phyloP scores from a whole-genome alignment of 2,113 vertebrate genomes.

The Hypanus sabinus region DNA sequence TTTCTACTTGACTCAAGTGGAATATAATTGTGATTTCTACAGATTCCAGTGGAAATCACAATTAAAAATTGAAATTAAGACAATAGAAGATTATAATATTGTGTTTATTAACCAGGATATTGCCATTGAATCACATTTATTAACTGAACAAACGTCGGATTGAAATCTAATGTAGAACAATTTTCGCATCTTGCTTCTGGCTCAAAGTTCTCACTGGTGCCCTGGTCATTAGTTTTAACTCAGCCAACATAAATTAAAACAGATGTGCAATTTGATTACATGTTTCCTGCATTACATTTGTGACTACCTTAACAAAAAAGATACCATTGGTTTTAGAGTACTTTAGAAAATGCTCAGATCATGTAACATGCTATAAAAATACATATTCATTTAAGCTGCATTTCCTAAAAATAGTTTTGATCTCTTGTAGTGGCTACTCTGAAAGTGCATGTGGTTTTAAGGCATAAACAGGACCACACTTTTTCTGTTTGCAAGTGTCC shows the following conservation, averaged over 20 bases:
- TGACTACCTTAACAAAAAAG: neutral
- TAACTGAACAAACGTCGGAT: neutral
- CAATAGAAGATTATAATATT: neutral
- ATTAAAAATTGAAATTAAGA: neutral
- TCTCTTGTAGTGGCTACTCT: neutral
- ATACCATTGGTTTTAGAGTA: neutral
- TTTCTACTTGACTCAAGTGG: too few relatives aligned
- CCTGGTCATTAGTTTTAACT: neutral
- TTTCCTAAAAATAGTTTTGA: neutral
- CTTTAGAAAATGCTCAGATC: neutral
- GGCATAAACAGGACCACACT: neutral
- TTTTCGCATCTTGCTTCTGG: too few relatives aligned
- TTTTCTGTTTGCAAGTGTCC: neutral
- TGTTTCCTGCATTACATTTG: neutral
- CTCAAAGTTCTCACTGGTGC: neutral
- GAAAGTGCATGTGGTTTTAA: neutral
- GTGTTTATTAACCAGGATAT: neutral
- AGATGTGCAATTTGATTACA: neutral
- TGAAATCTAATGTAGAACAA: neutral
- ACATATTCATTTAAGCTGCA: neutral
- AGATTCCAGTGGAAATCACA: neutral
- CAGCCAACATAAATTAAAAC: neutral
- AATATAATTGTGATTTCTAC: too few relatives aligned
- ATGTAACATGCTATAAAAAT: neutral
- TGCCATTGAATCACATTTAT: neutral